A percentile compares a stretch with the other conserved stretches of the same genome.
These are phyloP conservation scores for Zosterops japonicus DNA, from an alignment of 2,113 vertebrate genomes.

Conservation along the genomic window DNA sequence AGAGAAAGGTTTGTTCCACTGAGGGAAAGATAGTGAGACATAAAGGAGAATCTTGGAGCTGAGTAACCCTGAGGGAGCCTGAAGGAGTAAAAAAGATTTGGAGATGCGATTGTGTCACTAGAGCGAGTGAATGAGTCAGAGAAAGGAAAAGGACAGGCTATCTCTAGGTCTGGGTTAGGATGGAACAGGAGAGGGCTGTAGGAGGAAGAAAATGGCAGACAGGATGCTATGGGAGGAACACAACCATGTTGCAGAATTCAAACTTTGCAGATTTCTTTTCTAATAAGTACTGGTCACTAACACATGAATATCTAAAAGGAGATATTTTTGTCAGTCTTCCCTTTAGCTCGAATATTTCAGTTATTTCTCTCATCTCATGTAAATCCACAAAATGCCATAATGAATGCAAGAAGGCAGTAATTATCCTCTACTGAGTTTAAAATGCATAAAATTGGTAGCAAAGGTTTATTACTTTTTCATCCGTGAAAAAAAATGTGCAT, in stretches of 20 bases:
- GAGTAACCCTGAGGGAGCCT: neutral
- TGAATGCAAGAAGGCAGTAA: neutral
- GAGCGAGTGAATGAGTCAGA: neutral
- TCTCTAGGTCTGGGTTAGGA: neutral
- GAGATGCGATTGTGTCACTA: neutral
- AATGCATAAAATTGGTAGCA: conserved; percentile 26
- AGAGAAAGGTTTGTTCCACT: neutral
- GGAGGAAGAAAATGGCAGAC: neutral
- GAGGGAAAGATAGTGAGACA: neutral
- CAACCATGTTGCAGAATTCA: neutral
- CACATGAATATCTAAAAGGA: neutral
- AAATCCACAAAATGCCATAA: neutral
- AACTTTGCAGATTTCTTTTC: neutral
- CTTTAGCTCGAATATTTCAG: neutral
- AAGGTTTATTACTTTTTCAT: conserved; percentile 41
- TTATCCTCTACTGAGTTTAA: neutral
- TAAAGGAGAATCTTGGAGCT: neutral
- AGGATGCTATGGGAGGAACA: neutral
- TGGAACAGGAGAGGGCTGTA: neutral
- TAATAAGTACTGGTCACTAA: neutral
- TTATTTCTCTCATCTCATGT: neutral
- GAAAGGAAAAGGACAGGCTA: neutral
- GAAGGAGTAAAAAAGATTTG: neutral
- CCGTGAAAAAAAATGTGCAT: conserved; percentile 28
- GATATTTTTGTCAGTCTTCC: neutral